Percentiles rank a stretch among this genome's conserved stretches.
These are phyloP conservation scores for Trogon melanurus DNA, from an alignment of 2,113 vertebrate genomes.

Conservation along the genomic window DNA sequence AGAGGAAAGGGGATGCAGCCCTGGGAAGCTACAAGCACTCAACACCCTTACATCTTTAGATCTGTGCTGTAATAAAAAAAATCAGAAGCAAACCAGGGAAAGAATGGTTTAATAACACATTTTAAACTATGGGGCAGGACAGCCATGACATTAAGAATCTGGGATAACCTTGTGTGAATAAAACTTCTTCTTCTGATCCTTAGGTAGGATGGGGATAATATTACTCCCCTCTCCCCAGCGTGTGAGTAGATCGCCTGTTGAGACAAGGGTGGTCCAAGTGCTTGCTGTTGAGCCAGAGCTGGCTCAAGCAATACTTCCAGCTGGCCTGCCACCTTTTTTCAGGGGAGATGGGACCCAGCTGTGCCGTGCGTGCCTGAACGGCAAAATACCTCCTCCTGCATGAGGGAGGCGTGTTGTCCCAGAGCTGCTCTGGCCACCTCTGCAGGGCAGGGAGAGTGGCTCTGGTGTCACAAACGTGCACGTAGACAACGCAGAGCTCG, in stretches of 20 bases:
- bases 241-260: not conserved
- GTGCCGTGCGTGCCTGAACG: constrained; percentile 31
- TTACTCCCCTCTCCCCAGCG: fast-evolving
- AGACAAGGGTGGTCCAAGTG: constrained; percentile 56
- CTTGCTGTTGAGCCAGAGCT: not conserved
- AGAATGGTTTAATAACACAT: not conserved
- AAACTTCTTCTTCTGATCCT: constrained; percentile 3
- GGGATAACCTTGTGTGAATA: not conserved
- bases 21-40: constrained; percentile 12
- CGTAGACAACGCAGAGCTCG: not conserved
- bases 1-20: not conserved
- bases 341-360: constrained; percentile 53
- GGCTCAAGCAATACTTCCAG: constrained; percentile 35
- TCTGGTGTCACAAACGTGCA: not conserved
- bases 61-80: not conserved
- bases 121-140: not conserved
- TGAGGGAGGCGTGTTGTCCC: not conserved
- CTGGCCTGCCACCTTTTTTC: constrained; percentile 60
- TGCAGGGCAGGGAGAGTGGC: not conserved
- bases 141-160: not conserved
- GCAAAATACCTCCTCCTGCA: not conserved
- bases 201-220: not conserved
- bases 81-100: not conserved
- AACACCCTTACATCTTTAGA: not conserved
- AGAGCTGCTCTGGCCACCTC: not conserved